Percentiles rank a stretch among this genome's conserved stretches.
phyloP scores from a whole-genome alignment of 2,797 vertebrate species.

The Macrochelys suwanniensis region DNA sequence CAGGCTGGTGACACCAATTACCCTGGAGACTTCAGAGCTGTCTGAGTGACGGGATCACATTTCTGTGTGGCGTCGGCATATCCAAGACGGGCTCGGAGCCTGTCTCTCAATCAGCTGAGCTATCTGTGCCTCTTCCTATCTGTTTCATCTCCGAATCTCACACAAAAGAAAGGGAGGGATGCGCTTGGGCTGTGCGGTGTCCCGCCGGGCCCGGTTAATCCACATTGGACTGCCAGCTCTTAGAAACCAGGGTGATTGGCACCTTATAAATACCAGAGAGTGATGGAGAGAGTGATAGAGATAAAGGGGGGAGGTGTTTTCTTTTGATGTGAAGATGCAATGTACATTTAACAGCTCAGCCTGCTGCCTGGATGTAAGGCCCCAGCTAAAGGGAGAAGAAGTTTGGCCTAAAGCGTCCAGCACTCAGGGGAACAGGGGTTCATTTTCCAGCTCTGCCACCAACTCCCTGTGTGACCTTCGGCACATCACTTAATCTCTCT shows the following conservation, averaged over 20 bases:
- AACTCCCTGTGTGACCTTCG: not conserved
- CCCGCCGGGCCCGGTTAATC: not conserved
- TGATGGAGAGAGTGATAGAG: slow-evolving; percentile 31
- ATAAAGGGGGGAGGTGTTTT: not conserved
- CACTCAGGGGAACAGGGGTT: not conserved
- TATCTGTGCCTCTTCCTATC: slow-evolving; percentile 54
- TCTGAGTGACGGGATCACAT: slow-evolving; percentile 70
- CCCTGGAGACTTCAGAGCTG: slow-evolving; percentile 59
- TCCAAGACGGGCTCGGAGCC: slow-evolving; percentile 1
- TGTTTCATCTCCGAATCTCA: slow-evolving; percentile 53
- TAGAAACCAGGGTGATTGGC: slow-evolving; percentile 69
- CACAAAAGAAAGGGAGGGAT: slow-evolving; percentile 45
- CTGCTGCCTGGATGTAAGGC: slow-evolving; percentile 18
- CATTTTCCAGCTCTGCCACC: slow-evolving; percentile 12
- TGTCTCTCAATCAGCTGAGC: slow-evolving; percentile 61
- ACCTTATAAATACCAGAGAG: slow-evolving; percentile 25
- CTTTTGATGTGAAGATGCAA: not conserved
- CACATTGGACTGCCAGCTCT: slow-evolving; percentile 22
- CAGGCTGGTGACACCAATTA: slow-evolving; percentile 64
- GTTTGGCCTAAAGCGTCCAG: not conserved
- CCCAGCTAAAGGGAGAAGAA: not conserved
- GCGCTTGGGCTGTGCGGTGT: rapidly evolving
- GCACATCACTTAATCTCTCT: not conserved
- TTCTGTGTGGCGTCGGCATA: slow-evolving; percentile 1
- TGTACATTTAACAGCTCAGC: slow-evolving; percentile 14